Conservation (phyloP, 2,888 invertebrate genomes). For the Diplazon laetatorius region DNA sequence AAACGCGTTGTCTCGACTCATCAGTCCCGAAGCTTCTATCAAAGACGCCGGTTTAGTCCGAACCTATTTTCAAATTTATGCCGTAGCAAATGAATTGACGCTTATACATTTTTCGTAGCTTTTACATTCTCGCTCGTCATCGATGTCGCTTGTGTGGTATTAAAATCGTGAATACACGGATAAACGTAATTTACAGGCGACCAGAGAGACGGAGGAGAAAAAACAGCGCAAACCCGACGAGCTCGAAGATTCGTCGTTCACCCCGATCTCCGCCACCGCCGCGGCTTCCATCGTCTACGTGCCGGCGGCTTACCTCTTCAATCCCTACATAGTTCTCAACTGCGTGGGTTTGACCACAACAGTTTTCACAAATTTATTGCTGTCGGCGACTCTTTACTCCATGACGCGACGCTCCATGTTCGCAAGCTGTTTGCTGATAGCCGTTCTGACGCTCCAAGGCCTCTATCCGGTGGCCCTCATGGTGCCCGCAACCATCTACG, state of each 20-base stretch:
- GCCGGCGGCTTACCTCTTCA: slow-evolving; percentile 91
- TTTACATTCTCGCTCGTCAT: too few species aligned
- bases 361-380: slow-evolving; percentile 93
- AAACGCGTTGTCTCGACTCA: too few species aligned
- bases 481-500: slow-evolving; percentile 90
- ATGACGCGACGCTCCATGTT: slow-evolving; percentile 87
- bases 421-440: slow-evolving; percentile 87
- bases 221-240: slow-evolving; percentile 54
- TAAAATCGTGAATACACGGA: too few species aligned
- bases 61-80: too few species aligned
- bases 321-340: slow-evolving; percentile 93
- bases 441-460: slow-evolving; percentile 91
- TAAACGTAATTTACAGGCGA: slow-evolving; percentile 72
- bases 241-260: slow-evolving; percentile 53
- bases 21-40: too few species aligned
- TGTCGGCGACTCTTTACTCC: slow-evolving; percentile 88
- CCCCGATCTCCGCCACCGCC: slow-evolving; percentile 63
- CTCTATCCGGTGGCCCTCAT: slow-evolving; percentile 92
- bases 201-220: slow-evolving; percentile 71
- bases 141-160: too few species aligned
- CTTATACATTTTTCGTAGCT: too few species aligned
- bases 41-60: too few species aligned
- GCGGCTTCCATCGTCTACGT: slow-evolving; percentile 84
- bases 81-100: too few species aligned
- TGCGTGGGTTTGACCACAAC: slow-evolving; percentile 96